phyloP scores from a whole-genome alignment of 2,888 invertebrate genomes.

The Reticulitermes lucifugus region DNA sequence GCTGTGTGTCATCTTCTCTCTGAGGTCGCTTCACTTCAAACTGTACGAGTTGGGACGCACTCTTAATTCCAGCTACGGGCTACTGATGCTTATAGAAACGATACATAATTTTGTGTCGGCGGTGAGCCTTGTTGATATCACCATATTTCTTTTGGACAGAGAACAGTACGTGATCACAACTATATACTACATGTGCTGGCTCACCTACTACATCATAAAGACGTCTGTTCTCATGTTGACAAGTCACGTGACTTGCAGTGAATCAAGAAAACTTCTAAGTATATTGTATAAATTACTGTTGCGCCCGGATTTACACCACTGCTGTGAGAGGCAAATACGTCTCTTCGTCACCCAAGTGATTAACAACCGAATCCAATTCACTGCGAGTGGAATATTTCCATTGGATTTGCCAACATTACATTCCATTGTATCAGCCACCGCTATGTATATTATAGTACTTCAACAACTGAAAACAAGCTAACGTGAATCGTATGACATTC shows the following conservation, averaged over 20 bases:
- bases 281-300: neutral
- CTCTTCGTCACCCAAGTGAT: neutral
- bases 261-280: neutral
- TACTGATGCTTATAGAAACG: neutral
- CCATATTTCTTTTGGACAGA: neutral
- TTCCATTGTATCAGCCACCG: neutral
- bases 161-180: neutral
- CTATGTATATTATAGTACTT: neutral
- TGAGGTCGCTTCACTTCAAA: neutral
- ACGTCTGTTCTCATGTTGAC: neutral
- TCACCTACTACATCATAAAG: neutral
- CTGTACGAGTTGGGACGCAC: neutral
- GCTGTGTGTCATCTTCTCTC: neutral
- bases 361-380: neutral
- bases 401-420: neutral
- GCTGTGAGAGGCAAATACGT: neutral
- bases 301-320: neutral
- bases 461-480: neutral
- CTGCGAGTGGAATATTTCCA: neutral
- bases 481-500: too few species aligned
- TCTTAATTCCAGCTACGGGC: neutral
- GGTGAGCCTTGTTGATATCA: neutral
- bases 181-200: neutral
- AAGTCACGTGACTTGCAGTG: neutral
- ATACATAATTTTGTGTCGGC: neutral